These are phyloP conservation scores for Montipora sp. DNA, from an alignment of 64 coral and sea anemone genomes.

Conservation along the genomic window DNA sequence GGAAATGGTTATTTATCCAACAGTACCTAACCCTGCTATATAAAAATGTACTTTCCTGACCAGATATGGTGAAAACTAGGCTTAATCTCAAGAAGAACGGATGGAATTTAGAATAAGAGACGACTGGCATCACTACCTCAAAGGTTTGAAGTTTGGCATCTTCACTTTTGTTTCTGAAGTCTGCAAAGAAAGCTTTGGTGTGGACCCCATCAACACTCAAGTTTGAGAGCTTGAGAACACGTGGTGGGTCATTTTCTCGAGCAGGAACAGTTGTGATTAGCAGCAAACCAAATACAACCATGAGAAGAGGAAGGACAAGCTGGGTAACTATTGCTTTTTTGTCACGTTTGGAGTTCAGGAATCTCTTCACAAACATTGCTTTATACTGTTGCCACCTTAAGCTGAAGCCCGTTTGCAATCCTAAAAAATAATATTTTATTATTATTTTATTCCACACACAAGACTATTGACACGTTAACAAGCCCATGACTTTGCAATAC, in stretches of 20 bases:
- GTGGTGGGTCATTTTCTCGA: constrained; percentile 64
- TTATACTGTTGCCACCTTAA: constrained; percentile 93
- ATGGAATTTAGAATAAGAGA: no score
- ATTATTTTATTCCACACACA: not conserved
- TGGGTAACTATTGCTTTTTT: constrained; percentile 90
- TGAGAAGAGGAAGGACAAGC: constrained; percentile 73
- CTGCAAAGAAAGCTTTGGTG: constrained; percentile 79
- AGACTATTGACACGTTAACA: no score
- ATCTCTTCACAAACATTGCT: constrained; percentile 94
- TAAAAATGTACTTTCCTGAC: no score
- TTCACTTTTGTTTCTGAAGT: constrained; percentile 55
- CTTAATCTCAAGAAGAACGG: no score
- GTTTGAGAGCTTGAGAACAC: constrained; percentile 76
- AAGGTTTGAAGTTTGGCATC: constrained; percentile 29
- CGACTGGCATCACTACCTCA: not conserved
- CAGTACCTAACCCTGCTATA: no score
- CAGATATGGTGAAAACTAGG: no score
- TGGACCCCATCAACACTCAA: constrained; percentile 70
- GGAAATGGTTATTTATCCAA: no score
- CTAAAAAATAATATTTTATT: constrained; percentile 11
- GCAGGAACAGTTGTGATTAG: constrained; percentile 61
- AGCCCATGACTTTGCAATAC: no score
- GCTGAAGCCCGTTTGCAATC: constrained; percentile 63
- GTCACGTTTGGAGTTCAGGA: constrained; percentile 96
- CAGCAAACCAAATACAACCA: constrained; percentile 83